Conservation (phyloP, 2,113 vertebrate genomes). For the Lonchura striata region DNA sequence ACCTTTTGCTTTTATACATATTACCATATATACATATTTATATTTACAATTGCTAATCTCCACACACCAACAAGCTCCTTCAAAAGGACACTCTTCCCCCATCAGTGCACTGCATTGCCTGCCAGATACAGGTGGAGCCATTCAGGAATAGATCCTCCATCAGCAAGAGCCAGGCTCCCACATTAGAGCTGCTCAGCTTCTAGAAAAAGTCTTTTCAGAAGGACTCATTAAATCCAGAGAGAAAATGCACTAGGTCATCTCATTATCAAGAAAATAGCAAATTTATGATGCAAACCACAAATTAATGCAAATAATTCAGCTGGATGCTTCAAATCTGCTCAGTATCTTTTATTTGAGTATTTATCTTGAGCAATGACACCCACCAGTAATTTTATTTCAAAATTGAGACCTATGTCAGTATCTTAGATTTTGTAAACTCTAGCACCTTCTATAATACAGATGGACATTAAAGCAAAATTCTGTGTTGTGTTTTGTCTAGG, state of each 20-base stretch:
- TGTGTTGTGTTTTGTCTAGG: not conserved
- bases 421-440: not conserved
- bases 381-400: not conserved
- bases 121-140: not conserved
- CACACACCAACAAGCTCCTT: not conserved
- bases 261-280: not conserved
- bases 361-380: not conserved
- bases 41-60: not conserved
- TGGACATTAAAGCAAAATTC: not conserved
- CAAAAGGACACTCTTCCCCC: not conserved
- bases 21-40: not conserved
- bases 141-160: not conserved
- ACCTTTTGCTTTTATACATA: not conserved
- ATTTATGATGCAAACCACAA: not conserved
- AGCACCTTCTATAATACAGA: not conserved
- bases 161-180: not conserved
- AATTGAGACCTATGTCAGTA: not conserved
- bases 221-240: not conserved
- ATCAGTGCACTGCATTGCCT: accelerated
- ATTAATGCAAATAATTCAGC: not conserved
- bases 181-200: not conserved
- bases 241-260: not conserved
- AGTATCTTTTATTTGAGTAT: not conserved
- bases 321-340: not conserved
- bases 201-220: not conserved